These are phyloP conservation scores for Epinephelus moara DNA, from an alignment of 2,113 vertebrate species.

Conservation along the genomic window DNA sequence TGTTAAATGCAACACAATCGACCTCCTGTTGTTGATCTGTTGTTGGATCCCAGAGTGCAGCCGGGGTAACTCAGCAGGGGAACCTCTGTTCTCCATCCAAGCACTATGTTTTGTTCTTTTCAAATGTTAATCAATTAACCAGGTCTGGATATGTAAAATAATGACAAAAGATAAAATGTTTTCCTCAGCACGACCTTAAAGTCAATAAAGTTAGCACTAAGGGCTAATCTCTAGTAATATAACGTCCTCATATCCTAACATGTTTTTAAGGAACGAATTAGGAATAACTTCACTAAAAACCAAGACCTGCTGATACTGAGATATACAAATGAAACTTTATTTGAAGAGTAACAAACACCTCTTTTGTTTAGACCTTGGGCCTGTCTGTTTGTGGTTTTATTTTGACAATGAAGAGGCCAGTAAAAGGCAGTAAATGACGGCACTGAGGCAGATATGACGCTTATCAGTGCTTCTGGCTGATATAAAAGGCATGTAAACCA, in stretches of 20 bases:
- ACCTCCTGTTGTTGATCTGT: background rate
- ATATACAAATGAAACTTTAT: background rate
- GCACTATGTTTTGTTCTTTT: too few relatives aligned
- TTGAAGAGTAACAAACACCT: background rate
- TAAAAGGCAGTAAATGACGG: constrained; percentile 12
- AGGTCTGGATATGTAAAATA: too few relatives aligned
- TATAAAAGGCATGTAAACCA: background rate
- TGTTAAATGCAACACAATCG: background rate
- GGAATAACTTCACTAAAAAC: too few relatives aligned
- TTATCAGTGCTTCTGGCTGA: background rate
- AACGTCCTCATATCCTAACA: too few relatives aligned
- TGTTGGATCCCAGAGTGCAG: background rate
- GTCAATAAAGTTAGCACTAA: too few relatives aligned
- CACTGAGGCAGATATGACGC: background rate
- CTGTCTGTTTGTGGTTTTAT: background rate
- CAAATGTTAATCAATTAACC: too few relatives aligned
- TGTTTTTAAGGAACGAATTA: too few relatives aligned
- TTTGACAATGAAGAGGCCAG: background rate
- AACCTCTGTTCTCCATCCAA: background rate
- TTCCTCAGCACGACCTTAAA: too few relatives aligned
- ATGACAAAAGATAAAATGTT: too few relatives aligned
- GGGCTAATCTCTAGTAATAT: too few relatives aligned
- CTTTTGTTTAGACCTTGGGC: background rate
- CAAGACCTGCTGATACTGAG: too few relatives aligned
- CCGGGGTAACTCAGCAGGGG: background rate